Evolutionary conservation across 2,113 vertebrate species (phyloP), one percentile per base, ranked within the genome.

Genomic region (Odontesthes bonariensis): DNA sequence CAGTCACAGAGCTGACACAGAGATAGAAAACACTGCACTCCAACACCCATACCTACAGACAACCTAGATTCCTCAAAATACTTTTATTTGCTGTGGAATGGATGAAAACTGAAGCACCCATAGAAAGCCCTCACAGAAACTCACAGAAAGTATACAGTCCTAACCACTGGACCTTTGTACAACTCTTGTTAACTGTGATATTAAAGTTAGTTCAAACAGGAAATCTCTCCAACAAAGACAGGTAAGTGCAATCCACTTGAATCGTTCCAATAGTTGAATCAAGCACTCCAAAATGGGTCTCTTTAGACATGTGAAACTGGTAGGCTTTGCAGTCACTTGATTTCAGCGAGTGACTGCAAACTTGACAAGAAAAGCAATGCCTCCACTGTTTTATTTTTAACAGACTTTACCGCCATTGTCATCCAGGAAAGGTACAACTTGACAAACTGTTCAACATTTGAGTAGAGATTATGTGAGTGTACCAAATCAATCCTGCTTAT

Each of bases 391-490:
- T 58, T 13, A 64, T 35, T 31, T 77, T 80, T 52, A 75, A 61
- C 73, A 74, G 69, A 73, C 56, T 69, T 73, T 53, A 73, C 73
- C 72, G 33, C 63, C n/a, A n/a, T 76, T 76, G 69, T 87, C 77
- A 73, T 58, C 51, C 31, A 11, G 65, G 64, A 75, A 59, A 59
- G 61, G 31, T 54, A 31, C 3, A 19, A 46, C 59, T 44, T 54
- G 27, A 27, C 27, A 77, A 60, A 61, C 72, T 76, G 74, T 64
- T 81, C 46, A 67, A 22, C 19, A 22, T 22, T 8, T 55, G 57
- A 75, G 13, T n/a, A 12, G 57, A 44, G 38, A 49, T 59, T 9
- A 46, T 51, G 32, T 63, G 33, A 23, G 10, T 33, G 32, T 9
- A 49, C n/a, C 58, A 54, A 71, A 74, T 63, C 54, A 17, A n/a